These are phyloP conservation scores for Hirtodrosophila duncani DNA, from an alignment of 2,888 invertebrate genomes.

Conservation along the genomic window DNA sequence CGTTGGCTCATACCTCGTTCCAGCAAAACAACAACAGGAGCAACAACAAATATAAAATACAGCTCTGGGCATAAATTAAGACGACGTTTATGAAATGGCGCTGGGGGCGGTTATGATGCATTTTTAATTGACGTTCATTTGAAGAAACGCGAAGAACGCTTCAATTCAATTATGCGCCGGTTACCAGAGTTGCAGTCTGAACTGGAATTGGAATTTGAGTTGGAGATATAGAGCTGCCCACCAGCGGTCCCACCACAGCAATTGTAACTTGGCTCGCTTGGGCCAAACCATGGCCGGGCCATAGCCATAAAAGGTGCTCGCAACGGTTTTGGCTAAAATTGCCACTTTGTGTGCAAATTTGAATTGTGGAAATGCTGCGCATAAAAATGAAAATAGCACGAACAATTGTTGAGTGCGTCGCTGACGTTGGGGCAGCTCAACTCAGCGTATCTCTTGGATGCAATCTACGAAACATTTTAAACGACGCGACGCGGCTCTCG, in stretches of 20 bases:
- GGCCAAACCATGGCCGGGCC: slow-evolving; percentile 32
- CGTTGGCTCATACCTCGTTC: slow-evolving; percentile 1
- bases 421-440: too few species aligned
- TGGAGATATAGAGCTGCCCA: too few species aligned
- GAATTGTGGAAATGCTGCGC: slow-evolving; percentile 61
- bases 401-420: slow-evolving; percentile 51
- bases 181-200: slow-evolving; percentile 24
- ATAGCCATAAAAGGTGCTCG: slow-evolving; percentile 69
- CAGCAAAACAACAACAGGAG: not conserved
- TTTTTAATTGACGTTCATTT: slow-evolving; percentile 72
- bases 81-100: slow-evolving; percentile 67
- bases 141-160: slow-evolving; percentile 63
- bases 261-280: not conserved
- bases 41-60: slow-evolving; percentile 8
- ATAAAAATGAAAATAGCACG: slow-evolving; percentile 49
- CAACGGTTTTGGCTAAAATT: slow-evolving; percentile 71
- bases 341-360: slow-evolving; percentile 76
- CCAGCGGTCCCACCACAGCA: not conserved
- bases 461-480: slow-evolving; percentile 65
- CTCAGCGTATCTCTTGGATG: slow-evolving; percentile 46
- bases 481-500: slow-evolving; percentile 53
- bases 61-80: slow-evolving; percentile 56
- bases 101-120: slow-evolving; percentile 69
- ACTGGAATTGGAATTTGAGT: too few species aligned
- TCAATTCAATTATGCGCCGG: slow-evolving; percentile 68